A percentile compares a stretch with the other conserved stretches of the same genome.
Conservation (phyloP, 2,797 vertebrate genomes). For the Hapalemur alaotrensis region DNA sequence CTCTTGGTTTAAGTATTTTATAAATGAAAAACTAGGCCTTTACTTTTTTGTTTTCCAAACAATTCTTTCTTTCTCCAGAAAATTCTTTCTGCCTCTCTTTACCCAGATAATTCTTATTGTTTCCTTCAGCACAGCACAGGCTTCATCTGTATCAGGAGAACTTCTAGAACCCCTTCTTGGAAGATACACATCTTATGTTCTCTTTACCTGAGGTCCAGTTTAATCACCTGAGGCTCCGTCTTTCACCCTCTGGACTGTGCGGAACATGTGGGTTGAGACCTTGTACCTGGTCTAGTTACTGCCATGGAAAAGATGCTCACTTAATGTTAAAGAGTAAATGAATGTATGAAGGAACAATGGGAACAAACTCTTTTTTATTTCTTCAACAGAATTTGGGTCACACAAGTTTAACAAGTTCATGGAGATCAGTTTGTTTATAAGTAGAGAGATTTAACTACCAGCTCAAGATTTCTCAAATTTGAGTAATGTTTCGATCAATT, state of each 20-base stretch:
- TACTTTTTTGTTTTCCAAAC: background rate
- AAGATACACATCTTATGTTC: background rate
- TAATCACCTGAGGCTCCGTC: background rate
- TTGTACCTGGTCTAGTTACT: background rate
- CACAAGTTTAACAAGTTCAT: background rate
- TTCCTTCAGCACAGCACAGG: too few species aligned
- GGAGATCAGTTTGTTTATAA: background rate
- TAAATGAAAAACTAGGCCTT: background rate
- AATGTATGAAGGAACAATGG: background rate
- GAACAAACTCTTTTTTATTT: background rate
- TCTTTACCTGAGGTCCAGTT: background rate
- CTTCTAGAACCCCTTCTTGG: background rate
- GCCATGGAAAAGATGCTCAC: background rate
- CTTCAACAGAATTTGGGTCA: background rate
- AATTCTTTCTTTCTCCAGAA: background rate
- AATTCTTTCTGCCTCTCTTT: background rate
- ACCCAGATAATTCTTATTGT: background rate
- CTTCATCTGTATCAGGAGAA: background rate
- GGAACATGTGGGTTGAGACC: background rate
- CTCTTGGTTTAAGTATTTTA: background rate
- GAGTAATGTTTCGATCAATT: background rate
- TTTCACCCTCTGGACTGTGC: background rate
- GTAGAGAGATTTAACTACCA: background rate
- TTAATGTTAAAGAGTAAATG: background rate
- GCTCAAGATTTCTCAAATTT: background rate